These are phyloP conservation scores for Anniella stebbinsi DNA, from an alignment of 2,797 vertebrate genomes.

Conservation along the genomic window DNA sequence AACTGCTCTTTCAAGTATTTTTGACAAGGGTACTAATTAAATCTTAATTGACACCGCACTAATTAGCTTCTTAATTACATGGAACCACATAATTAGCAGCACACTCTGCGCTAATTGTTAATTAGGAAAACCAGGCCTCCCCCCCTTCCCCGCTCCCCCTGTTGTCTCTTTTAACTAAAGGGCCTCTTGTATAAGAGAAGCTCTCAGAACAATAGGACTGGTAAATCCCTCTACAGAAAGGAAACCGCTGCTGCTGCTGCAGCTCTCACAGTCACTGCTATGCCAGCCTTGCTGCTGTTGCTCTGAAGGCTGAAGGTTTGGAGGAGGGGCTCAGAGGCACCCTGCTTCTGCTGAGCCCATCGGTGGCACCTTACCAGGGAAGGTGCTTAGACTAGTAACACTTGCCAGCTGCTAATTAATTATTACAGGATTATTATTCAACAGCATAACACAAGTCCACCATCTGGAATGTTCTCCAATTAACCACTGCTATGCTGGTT, in stretches of 20 bases:
- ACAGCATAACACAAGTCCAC: background rate
- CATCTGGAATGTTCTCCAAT: rapidly evolving
- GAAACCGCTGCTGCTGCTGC: background rate
- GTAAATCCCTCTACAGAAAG: constrained; percentile 25
- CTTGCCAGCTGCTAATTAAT: rapidly evolving
- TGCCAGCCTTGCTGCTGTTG: background rate
- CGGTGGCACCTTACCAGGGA: background rate
- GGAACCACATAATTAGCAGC: constrained; percentile 98
- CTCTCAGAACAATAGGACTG: constrained; percentile 29
- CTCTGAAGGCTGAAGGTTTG: background rate
- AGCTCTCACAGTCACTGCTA: background rate
- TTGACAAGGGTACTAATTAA: constrained; percentile 92
- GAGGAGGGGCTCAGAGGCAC: background rate
- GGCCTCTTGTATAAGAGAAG: constrained; percentile 52
- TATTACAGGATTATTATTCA: rapidly evolving
- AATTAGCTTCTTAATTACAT: constrained; percentile 99
- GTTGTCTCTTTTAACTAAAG: constrained; percentile 66
- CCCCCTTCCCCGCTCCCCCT: constrained; percentile 35
- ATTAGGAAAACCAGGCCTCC: constrained; percentile 91
- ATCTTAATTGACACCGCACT: constrained; percentile 98
- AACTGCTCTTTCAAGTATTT: constrained; percentile 77
- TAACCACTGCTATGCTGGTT: background rate
- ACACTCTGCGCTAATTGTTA: constrained; percentile 95
- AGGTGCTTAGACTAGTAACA: background rate
- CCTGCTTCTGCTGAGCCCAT: background rate